These are phyloP conservation scores for Heteromormyrus szaboi DNA, from an alignment of 2,797 vertebrate genomes.

Conservation along the genomic window DNA sequence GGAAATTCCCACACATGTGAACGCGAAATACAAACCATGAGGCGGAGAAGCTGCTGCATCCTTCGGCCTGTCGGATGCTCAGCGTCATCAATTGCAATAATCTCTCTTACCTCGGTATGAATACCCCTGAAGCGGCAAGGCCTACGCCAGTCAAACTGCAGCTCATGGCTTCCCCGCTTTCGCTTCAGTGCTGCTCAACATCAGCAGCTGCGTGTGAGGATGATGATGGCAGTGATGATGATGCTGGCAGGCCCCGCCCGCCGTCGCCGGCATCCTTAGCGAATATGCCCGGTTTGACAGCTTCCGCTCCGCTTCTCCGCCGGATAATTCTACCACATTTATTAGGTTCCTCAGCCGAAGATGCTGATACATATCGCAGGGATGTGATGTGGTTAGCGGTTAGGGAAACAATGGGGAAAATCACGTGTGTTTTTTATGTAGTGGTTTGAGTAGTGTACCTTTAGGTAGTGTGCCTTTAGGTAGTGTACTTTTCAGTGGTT, in stretches of 20 bases:
- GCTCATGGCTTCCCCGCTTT: background rate
- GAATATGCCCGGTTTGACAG: background rate
- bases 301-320: background rate
- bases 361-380: background rate
- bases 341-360: background rate
- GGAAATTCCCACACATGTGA: background rate
- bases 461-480: background rate
- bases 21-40: background rate
- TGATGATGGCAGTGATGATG: background rate
- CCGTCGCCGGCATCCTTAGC: background rate
- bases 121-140: background rate
- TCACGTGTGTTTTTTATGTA: background rate
- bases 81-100: background rate
- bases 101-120: background rate
- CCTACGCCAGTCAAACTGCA: background rate
- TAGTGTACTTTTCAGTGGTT: background rate
- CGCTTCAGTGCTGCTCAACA: background rate
- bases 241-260: conserved; percentile 6
- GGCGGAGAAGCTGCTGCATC: background rate
- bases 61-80: background rate
- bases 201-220: background rate
- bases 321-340: background rate
- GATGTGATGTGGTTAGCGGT: background rate
- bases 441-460: background rate
- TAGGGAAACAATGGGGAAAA: background rate